phyloP scores from a whole-genome alignment of 2,888 invertebrate genomes.

The Euclidia mi region DNA sequence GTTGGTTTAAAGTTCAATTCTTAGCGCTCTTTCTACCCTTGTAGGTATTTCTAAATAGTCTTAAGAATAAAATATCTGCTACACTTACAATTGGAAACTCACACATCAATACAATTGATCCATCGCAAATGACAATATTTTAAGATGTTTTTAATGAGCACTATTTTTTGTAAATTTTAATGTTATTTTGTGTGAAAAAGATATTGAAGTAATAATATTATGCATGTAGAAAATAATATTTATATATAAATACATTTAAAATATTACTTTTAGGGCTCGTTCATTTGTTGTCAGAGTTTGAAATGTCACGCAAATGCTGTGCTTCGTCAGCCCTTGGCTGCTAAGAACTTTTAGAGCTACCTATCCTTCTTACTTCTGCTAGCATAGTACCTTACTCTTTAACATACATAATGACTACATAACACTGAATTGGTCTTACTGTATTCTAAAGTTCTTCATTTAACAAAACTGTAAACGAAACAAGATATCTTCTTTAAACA shows the following conservation, averaged over 20 bases:
- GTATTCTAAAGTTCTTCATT: no score
- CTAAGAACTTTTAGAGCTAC: no score
- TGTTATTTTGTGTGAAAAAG: constrained; percentile 49
- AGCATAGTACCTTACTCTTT: no score
- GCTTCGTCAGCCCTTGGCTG: no score
- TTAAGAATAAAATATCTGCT: background rate
- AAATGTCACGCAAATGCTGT: background rate
- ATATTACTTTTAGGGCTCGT: constrained; percentile 25
- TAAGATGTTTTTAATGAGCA: constrained; percentile 70
- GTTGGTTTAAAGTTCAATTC: background rate
- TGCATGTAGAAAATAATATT: constrained; percentile 22
- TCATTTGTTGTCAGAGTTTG: constrained; percentile 11
- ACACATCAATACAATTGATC: constrained; percentile 46
- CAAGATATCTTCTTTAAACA: no score
- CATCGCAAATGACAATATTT: constrained; percentile 76
- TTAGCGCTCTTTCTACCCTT: constrained; percentile 5
- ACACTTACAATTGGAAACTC: constrained; percentile 17
- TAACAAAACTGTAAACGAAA: no score
- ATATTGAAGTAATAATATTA: constrained; percentile 24
- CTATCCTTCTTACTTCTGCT: no score
- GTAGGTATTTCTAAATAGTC: constrained; percentile 8
- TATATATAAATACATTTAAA: no score
- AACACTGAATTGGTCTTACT: no score
- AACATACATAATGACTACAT: no score
- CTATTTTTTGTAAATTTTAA: constrained; percentile 73